Evolutionary conservation across 2,113 vertebrate genomes (phyloP), one percentile per base, ranked within the genome.

Genomic region (Tachuris rubrigastra): DNA sequence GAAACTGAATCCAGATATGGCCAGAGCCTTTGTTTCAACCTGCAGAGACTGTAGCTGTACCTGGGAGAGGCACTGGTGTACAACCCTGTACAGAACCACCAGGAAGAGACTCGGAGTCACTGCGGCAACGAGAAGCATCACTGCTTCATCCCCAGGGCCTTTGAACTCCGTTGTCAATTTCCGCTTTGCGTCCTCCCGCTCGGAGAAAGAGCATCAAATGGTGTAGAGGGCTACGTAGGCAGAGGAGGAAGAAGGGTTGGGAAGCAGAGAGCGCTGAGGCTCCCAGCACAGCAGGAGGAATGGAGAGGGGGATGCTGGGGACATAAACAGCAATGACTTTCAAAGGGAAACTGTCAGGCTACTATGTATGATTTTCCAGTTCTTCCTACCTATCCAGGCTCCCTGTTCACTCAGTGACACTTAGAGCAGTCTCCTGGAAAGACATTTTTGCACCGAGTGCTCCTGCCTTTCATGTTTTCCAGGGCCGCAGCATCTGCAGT

Each of bases 241-340:
- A 77, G 56, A 81, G 73, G 33, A 73, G 62, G 77, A 60, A 44
- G 71, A 83, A 82, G 0, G 17, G 71, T 67, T 56, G 78, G 21
- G 22, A 68, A 76, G 74, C 78, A 73, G 58, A 35, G 49, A 27
- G 41, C 0, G 1, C 78, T 66, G 73, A 67, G 80, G 49, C 49
- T 87, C 78, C 52, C 56, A 47, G n/a, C 49, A 85, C 58, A 68
- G 67, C 11, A 1, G 68, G 24, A 74, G 47, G 69, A 89, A 53
- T 0, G 0, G 55, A 59, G 75, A 88, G 31, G 18, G 44, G n/a
- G 42, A 66, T 72, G 84, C 92, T 60, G 78, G 56, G 33, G 66
- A 79, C 62, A 65, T 78, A 89, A 79, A 91, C 81, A 79, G 66
- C 75, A 74, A 73, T 77, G 72, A 66, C 72, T 92, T 91, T 68